Base-by-base conservation (phyloP, 2,113 vertebrate genomes). In the Odocoileus virginianus region DNA sequence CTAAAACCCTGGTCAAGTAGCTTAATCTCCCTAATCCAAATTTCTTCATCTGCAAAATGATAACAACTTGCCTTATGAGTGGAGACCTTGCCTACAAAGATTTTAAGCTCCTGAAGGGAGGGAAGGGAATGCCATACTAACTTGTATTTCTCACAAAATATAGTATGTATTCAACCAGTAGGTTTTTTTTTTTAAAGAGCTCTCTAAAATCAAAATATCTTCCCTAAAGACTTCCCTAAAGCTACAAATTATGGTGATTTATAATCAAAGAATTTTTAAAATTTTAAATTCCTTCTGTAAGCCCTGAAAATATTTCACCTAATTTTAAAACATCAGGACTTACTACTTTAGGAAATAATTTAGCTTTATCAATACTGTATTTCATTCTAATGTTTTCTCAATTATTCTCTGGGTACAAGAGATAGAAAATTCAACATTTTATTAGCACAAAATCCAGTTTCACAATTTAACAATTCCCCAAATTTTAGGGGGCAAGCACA, bases 331-430 rank as follows among this genome's bases (percentile, higher is more conserved):
- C 23, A 33, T 55, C 4, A 87, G 82, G 21, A 61, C 57, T 81
- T 91, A 85, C 52, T 79, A 84, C 15, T 52, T 97, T 33, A 87
- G 40, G 19, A 87, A 89, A 87, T 83, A 90, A 61, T 87, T 92
- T 81, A 88, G 25, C 7, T 82, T 81, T 78, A 87, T 71, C 85
- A 96, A 84, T 64, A 67, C 2, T 78, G 4, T 57, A 87, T 47
- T 85, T 57, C 45, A 90, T 78, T 96, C 43, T 84, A 94, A 82
- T 33, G 25, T 60, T 89, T 93, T 78, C 79, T 92, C 27, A 97
- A 95, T 86, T 91, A 91, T 8, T 95, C 27, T 79, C 17, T 52
- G 13, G 15, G 43, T 45, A 90, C 10, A 81, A 50, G 27, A 86
- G 27, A 52, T 19, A 82, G 47, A 88, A 84, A 85, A 9, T 55